Evolutionary conservation across 2,113 vertebrate species (phyloP).

Genomic region (Arenaria interpres): DNA sequence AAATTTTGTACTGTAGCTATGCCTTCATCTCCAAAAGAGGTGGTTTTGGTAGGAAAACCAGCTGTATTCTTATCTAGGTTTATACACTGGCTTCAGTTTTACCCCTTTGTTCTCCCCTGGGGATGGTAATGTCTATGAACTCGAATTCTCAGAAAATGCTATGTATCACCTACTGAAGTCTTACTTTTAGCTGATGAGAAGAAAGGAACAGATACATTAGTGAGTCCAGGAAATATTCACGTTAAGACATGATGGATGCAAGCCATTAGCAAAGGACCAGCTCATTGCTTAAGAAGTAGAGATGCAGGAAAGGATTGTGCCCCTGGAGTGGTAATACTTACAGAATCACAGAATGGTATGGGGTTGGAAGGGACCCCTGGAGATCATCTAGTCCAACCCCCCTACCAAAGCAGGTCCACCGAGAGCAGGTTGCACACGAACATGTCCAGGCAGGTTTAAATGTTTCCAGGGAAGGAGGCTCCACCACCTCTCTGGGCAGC

Average conservation of each 20-base stretch:
- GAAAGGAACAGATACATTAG: neutral
- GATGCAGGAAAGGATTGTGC: neutral
- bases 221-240: neutral
- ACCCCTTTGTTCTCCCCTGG: neutral
- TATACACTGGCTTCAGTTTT: neutral
- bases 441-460: too few species aligned
- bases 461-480: too few species aligned
- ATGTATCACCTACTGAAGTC: neutral
- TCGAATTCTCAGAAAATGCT: neutral
- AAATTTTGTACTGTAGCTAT: neutral
- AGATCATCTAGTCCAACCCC: too few species aligned
- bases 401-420: too few species aligned
- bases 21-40: neutral
- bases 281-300: neutral
- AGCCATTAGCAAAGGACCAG: neutral
- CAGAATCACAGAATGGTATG: too few species aligned
- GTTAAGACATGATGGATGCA: neutral
- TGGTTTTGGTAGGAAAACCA: neutral
- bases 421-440: too few species aligned
- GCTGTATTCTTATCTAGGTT: neutral
- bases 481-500: too few species aligned
- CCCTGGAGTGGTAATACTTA: neutral
- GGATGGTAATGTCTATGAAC: neutral
- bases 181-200: neutral
- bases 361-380: too few species aligned